phyloP scores from a whole-genome alignment of 2,113 vertebrate species.

The Probosciger aterrimus region DNA sequence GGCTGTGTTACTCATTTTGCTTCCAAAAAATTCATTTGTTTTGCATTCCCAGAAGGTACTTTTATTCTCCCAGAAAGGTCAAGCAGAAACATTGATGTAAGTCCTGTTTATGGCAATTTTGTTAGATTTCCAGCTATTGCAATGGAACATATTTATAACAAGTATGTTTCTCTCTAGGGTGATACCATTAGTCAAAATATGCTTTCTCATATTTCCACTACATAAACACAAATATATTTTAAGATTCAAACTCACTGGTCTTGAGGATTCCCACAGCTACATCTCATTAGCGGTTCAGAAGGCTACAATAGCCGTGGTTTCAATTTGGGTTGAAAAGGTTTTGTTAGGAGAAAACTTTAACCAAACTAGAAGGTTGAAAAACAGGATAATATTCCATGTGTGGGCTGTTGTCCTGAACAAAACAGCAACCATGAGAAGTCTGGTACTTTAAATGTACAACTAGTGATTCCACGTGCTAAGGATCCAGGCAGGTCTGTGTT shows the following conservation, averaged over 20 bases:
- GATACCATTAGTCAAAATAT: constrained; percentile 71
- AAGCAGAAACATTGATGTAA: constrained; percentile 73
- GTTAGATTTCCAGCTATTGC: constrained; percentile 66
- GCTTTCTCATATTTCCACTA: constrained; percentile 70
- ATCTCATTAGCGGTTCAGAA: constrained; percentile 41
- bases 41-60: constrained; percentile 65
- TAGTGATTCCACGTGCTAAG: background rate
- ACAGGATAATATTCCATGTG: background rate
- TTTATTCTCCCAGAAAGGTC: constrained; percentile 65
- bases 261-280: constrained; percentile 63
- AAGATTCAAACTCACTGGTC: constrained; percentile 42
- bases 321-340: constrained; percentile 38
- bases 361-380: background rate
- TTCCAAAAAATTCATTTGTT: constrained; percentile 67
- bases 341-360: constrained; percentile 3
- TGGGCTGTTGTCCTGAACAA: background rate
- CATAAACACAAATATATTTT: constrained; percentile 69
- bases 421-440: background rate
- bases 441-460: background rate
- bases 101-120: constrained; percentile 63
- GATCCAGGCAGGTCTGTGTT: background rate
- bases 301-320: background rate
- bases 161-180: constrained; percentile 64
- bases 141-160: constrained; percentile 72
- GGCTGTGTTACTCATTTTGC: constrained; percentile 43